Conservation (phyloP, 2,113 vertebrate genomes). For the Lampris incognitus region DNA sequence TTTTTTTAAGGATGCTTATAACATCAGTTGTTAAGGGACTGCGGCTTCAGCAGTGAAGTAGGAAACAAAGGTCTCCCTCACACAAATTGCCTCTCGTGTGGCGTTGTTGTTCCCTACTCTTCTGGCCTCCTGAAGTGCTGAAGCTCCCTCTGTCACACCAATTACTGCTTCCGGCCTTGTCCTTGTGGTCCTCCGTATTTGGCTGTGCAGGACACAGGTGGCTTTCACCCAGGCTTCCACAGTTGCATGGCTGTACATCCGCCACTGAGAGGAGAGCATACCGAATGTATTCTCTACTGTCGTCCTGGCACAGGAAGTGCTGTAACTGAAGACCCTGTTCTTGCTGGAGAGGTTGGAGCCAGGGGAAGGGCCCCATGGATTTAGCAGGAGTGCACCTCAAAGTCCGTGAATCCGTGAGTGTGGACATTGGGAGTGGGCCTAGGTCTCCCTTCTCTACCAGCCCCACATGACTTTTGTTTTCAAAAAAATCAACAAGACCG, state of each 20-base stretch:
- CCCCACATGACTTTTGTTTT: too few species aligned
- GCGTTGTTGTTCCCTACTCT: background rate
- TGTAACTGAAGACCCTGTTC: background rate
- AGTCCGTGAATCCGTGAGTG: too few species aligned
- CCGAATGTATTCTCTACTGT: background rate
- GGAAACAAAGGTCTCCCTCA: constrained; percentile 1
- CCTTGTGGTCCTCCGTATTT: background rate
- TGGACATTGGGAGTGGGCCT: background rate
- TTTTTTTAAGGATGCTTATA: background rate
- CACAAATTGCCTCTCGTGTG: too few species aligned
- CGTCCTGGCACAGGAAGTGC: background rate
- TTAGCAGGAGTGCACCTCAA: background rate
- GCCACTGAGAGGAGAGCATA: background rate
- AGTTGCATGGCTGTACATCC: background rate
- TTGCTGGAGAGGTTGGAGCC: constrained; percentile 1
- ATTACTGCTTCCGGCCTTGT: background rate
- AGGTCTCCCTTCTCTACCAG: too few species aligned
- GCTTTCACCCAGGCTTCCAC: background rate
- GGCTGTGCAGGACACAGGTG: background rate
- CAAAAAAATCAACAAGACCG: too few species aligned
- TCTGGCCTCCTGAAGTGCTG: constrained; percentile 1
- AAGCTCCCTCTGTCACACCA: background rate
- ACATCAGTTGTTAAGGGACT: background rate
- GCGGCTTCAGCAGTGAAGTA: background rate
- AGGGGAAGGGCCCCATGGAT: background rate